A percentile compares a stretch with the other conserved stretches of the same genome.
phyloP scores from a whole-genome alignment of 2,797 vertebrate species.

The Crenichthys baileyi region DNA sequence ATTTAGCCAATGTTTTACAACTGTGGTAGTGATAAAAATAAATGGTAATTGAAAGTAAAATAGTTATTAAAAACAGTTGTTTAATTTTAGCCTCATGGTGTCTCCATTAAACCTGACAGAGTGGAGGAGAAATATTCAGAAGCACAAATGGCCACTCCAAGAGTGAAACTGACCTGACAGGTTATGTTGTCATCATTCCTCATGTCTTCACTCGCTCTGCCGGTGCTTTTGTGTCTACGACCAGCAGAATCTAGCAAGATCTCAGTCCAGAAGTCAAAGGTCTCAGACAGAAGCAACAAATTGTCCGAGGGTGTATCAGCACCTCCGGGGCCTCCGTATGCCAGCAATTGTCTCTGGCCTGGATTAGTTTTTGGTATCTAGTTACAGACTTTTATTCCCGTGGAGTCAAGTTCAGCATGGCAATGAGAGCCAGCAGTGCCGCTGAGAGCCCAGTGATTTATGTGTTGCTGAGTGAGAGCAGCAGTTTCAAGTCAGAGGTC shows the following conservation, averaged over 20 bases:
- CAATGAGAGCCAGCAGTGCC: slow-evolving; percentile 68
- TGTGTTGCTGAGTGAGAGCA: slow-evolving; percentile 84
- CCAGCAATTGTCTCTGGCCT: slow-evolving; percentile 79
- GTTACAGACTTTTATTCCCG: slow-evolving; percentile 82
- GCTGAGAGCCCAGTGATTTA: slow-evolving; percentile 81
- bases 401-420: slow-evolving; percentile 80
- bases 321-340: slow-evolving; percentile 68
- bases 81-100: neutral
- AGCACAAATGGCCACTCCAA: slow-evolving; percentile 39
- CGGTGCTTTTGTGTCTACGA: slow-evolving; percentile 40
- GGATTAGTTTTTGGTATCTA: slow-evolving; percentile 81
- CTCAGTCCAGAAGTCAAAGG: slow-evolving; percentile 59
- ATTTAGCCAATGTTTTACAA: neutral
- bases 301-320: slow-evolving; percentile 66
- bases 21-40: neutral
- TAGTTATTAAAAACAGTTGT: neutral
- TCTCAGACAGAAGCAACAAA: slow-evolving; percentile 61
- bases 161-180: slow-evolving; percentile 41
- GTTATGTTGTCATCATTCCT: slow-evolving; percentile 57
- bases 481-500: slow-evolving; percentile 84
- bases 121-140: slow-evolving; percentile 10
- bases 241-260: slow-evolving; percentile 58
- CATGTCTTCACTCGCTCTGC: slow-evolving; percentile 37
- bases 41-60: neutral
- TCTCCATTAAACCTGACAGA: slow-evolving; percentile 20